phyloP scores from a whole-genome alignment of 1,140 invertebrate genomes.

The Drosophila subpulchrella region DNA sequence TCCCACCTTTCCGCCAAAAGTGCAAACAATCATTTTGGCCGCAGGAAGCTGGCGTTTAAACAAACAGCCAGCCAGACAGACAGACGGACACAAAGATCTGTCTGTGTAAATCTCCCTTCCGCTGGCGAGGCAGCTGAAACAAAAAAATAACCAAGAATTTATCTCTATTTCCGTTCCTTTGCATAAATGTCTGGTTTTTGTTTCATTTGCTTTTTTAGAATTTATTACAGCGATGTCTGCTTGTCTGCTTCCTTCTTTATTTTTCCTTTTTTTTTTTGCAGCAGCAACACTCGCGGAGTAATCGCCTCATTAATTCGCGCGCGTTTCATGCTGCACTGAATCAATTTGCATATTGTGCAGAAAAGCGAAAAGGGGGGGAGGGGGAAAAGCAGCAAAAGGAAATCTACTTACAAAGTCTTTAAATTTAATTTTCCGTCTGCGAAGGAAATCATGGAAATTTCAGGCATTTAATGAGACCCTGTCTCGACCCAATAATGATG shows the following conservation, averaged over 20 bases:
- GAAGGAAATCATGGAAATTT: slow-evolving; percentile 65
- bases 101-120: slow-evolving; percentile 76
- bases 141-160: slow-evolving; percentile 66
- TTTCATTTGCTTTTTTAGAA: slow-evolving; percentile 70
- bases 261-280: slow-evolving; percentile 30
- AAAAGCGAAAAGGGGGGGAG: slow-evolving; percentile 35
- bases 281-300: slow-evolving; percentile 61
- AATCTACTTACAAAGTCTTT: slow-evolving; percentile 80
- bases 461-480: slow-evolving; percentile 74
- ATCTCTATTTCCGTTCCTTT: slow-evolving; percentile 82
- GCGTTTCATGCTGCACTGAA: slow-evolving; percentile 79
- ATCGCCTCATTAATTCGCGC: slow-evolving; percentile 81
- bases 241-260: slow-evolving; percentile 41
- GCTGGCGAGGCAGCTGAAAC: slow-evolving; percentile 51
- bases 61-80: slow-evolving; percentile 59
- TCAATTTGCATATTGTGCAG: slow-evolving; percentile 82
- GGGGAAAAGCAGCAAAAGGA: slow-evolving; percentile 42
- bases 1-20: slow-evolving; percentile 51
- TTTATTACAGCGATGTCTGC: slow-evolving; percentile 57
- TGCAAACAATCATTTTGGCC: slow-evolving; percentile 66
- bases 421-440: slow-evolving; percentile 75
- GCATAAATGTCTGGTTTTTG: slow-evolving; percentile 68
- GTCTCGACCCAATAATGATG: slow-evolving; percentile 16
- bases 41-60: slow-evolving; percentile 80
- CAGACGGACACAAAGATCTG: slow-evolving; percentile 57